Base-by-base conservation (phyloP, 2,888 invertebrate species). In the Nephrotoma guestfalica region DNA sequence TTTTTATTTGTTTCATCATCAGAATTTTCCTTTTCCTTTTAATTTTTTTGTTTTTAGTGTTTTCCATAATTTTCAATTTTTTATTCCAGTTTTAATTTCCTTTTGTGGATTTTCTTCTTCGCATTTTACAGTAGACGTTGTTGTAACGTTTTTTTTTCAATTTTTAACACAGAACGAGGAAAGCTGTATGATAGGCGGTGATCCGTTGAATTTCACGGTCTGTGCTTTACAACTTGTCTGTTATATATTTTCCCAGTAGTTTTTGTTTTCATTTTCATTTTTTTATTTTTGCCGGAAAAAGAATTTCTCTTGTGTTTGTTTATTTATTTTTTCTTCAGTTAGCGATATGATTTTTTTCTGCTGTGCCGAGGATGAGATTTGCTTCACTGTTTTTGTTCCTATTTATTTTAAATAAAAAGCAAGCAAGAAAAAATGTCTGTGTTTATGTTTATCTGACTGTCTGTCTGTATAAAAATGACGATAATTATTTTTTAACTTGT, bases 201-300 rank as follows among this genome's bases (percentile, higher is more conserved):
- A 84, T 84, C 84, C 84, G 84, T 84, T 84, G 84, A 84, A 84
- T 41, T 84, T 84, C 84, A 84, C 84, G 84, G 84, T 84, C 84
- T 84, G 42, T n/a, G 84, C 84, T 84, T 84, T 41, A 84, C 84
- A 84, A 84, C 84, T 84, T 84, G 41, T 84, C 84, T 84, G 41
- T 15, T 84, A 84, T 84, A 84, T 84, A 41, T 42, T 84, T 84
- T 42, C 84, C 30, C 15, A 84, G 84, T 84, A 41, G 41, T 84
- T 41, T 15, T 84, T n/a, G 30, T 30, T 30, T 30, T 30, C 13
- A 71, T 71, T 71, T 71, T 71, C n/a, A 15, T 71, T 84, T 84
- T 84, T 71, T 71, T 47, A 9, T 71, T 84, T 84, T 84, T 84
- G 13, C 84, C 84, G 84, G 84, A 84, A 84, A 30, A 84, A 84